Percentiles rank a stretch among this genome's conserved stretches.
These are phyloP conservation scores for Urophycis tenuis DNA, from an alignment of 2,797 vertebrate genomes.

Conservation along the genomic window DNA sequence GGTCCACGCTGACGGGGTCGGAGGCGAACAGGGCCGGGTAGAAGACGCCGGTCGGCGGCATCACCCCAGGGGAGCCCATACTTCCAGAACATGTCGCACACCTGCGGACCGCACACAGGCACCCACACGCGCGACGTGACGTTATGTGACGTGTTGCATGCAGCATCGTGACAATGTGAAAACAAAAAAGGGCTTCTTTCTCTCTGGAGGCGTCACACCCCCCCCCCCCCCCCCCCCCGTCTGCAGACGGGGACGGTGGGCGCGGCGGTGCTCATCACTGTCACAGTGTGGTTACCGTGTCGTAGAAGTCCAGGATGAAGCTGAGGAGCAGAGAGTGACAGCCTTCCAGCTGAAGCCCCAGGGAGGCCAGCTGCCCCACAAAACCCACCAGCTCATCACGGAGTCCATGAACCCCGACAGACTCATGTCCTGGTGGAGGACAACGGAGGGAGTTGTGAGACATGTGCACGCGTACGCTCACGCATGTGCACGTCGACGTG, in stretches of 20 bases:
- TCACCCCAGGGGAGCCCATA: slow-evolving; percentile 80
- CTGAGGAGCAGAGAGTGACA: slow-evolving; percentile 76
- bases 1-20: slow-evolving; percentile 79
- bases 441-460: slow-evolving; percentile 23
- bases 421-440: slow-evolving; percentile 74
- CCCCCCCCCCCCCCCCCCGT: too few species aligned
- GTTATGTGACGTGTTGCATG: too few species aligned
- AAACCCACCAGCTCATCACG: slow-evolving; percentile 80
- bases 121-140: not conserved
- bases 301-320: slow-evolving; percentile 89
- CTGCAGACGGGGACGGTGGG: not conserved
- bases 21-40: slow-evolving; percentile 80
- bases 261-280: not conserved
- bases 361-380: slow-evolving; percentile 74
- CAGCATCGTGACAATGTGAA: not conserved
- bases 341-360: slow-evolving; percentile 76
- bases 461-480: slow-evolving; percentile 1
- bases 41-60: slow-evolving; percentile 85
- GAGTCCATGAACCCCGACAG: slow-evolving; percentile 74
- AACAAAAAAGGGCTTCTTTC: not conserved
- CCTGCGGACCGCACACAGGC: slow-evolving; percentile 62
- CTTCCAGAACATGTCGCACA: slow-evolving; percentile 82
- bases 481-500: too few species aligned
- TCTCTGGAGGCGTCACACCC: not conserved
- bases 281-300: slow-evolving; percentile 71